phyloP scores from a whole-genome alignment of 1,140 invertebrate species.

The Lethocerus indicus region DNA sequence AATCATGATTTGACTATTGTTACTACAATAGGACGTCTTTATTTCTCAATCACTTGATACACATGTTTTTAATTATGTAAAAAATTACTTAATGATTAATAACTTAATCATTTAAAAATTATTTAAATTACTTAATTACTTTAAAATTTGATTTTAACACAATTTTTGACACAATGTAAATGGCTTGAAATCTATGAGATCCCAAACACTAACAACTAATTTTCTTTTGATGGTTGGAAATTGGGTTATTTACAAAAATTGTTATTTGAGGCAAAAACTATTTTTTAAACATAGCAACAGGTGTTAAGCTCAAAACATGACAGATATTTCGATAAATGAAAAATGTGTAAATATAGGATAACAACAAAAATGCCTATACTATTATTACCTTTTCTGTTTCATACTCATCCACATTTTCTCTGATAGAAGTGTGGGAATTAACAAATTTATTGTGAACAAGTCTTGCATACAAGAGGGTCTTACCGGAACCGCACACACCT shows the following conservation, averaged over 20 bases:
- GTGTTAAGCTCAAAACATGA: background rate
- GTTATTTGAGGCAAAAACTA: background rate
- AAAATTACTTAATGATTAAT: no score
- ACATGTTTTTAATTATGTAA: no score
- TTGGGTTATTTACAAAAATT: no score
- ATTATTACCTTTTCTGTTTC: slow-evolving; percentile 33
- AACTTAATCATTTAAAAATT: no score
- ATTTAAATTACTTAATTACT: no score
- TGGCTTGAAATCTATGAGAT: background rate
- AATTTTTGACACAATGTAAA: slow-evolving; percentile 1
- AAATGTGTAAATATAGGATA: background rate
- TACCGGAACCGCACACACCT: slow-evolving; percentile 73
- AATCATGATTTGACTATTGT: no score
- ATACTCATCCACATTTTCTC: slow-evolving; percentile 61
- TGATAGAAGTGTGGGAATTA: slow-evolving; percentile 68
- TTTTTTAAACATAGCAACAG: background rate
- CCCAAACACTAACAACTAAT: no score
- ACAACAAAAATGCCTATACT: no score
- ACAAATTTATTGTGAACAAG: slow-evolving; percentile 50
- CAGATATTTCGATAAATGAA: slow-evolving; percentile 1
- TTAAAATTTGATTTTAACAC: no score
- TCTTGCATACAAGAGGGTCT: slow-evolving; percentile 64
- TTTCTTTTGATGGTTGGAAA: no score
- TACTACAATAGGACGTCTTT: no score
- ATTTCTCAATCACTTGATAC: no score